These are phyloP conservation scores for Drosophila kokeensis DNA, from an alignment of 2,888 invertebrate genomes.

Conservation along the genomic window DNA sequence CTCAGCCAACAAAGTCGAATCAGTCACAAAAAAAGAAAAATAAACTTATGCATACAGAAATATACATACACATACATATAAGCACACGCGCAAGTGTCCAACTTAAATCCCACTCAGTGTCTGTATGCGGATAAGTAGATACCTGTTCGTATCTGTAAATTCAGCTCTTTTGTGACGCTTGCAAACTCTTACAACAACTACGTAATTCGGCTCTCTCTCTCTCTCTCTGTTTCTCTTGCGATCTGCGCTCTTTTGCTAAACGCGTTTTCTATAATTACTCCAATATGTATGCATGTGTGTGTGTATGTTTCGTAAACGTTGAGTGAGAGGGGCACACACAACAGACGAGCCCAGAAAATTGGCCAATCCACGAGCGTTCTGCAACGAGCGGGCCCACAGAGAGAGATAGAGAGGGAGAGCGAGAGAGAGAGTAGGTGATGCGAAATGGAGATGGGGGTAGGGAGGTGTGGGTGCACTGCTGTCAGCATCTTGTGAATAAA, in stretches of 20 bases:
- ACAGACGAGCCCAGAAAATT: conserved; percentile 74
- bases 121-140: conserved; percentile 21
- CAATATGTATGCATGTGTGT: conserved; percentile 25
- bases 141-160: conserved; percentile 61
- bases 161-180: conserved; percentile 51
- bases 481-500: conserved; percentile 43
- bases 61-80: conserved; percentile 11
- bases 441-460: too few species aligned
- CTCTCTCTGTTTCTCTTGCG: conserved; percentile 4
- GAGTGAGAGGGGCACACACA: conserved; percentile 33
- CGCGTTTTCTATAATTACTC: conserved; percentile 29
- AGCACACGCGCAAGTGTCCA: conserved; percentile 42
- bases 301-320: conserved; percentile 32
- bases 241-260: conserved; percentile 35
- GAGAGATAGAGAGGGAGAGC: neutral
- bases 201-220: conserved; percentile 61
- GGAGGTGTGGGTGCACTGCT: neutral
- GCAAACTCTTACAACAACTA: conserved; percentile 36
- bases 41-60: conserved; percentile 7
- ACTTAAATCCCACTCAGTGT: conserved; percentile 34
- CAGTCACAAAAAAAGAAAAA: conserved; percentile 16
- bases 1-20: conserved; percentile 56
- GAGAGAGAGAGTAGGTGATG: neutral
- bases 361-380: conserved; percentile 64
- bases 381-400: conserved; percentile 35